Base-by-base conservation (phyloP, 2,888 invertebrate species). In the Yponomeuta sedellus region DNA sequence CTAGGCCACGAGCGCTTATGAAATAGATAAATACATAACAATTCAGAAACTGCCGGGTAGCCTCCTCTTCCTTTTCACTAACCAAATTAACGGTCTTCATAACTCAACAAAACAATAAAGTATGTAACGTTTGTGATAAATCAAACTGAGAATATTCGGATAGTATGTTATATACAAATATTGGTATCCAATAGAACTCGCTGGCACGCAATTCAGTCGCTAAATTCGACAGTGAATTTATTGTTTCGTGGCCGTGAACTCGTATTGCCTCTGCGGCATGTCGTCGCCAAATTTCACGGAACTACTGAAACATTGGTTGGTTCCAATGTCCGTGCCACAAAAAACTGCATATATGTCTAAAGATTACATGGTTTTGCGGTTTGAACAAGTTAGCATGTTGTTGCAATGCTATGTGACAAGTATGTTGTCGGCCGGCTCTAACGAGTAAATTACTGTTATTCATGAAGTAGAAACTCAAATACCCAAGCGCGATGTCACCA, bases 171-270 rank as follows among this genome's bases (percentile, higher is more conserved):
- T 34, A 34, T 34, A 22, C 20, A 20, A 59, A 59, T 22, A 22
- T 59, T 19, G 10, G 59, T 25, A 59, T 2, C 1, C 16, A 16
- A 16, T 16, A 61, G 28, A 61, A n/a, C 34, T 8, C 22, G 28
- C n/a, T 5, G 64, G 34, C 64, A 64, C 64, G 64, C 64, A 44
- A 74, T 68, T 74, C 72, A 75, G 71, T 71, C 70, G 77, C 77
- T 75, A 80, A 79, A 77, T 79, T 75, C 74, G 73, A 71, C 80
- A 80, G 85, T 86, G 86, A 85, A 88, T n/a, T n/a, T n/a, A n/a
- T 89, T 87, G 83, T 86, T 84, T 77, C 75, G 71, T 83, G 86
- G 80, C 85, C 87, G 78, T 88, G 87, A 87, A 88, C 87, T 79
- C 82, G 69, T 75, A 73, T 76, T 74, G 75, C 75, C 77, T 80